Percentiles rank a stretch among this genome's conserved stretches.
Evolutionary conservation across 2,888 invertebrate genomes (phyloP).

Genomic region (Spatulosminthurus flaviceps): DNA sequence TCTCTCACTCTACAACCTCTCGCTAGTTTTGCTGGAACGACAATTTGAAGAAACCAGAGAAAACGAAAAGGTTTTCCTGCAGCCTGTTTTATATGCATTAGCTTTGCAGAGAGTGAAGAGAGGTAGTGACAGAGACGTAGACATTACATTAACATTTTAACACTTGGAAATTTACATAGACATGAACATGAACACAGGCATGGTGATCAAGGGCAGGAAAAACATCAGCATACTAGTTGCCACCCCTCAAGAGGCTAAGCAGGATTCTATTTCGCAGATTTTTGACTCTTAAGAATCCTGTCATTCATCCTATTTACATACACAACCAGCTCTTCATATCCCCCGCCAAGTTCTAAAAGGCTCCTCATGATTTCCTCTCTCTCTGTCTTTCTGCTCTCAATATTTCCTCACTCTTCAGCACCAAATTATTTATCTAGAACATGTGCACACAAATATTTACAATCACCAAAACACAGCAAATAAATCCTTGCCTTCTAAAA

Average conservation of each 20-base stretch:
- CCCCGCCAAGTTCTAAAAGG: conserved; percentile 11
- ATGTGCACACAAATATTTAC: background rate
- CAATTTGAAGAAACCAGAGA: background rate
- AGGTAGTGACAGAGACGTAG: conserved; percentile 41
- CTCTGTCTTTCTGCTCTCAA: conserved; percentile 6
- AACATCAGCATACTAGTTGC: conserved; percentile 32
- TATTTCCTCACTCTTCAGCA: conserved; percentile 9
- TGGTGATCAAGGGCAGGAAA: conserved; percentile 30
- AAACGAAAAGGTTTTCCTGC: conserved; percentile 22
- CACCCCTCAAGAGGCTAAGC: conserved; percentile 30
- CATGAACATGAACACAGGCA: conserved; percentile 31
- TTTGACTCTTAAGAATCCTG: conserved; percentile 28
- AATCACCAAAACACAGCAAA: background rate
- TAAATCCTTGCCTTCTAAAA: too few species aligned
- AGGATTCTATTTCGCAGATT: conserved; percentile 30
- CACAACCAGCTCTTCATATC: conserved; percentile 10
- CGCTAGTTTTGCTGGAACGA: background rate
- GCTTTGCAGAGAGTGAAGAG: conserved; percentile 21
- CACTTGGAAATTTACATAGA: conserved; percentile 43
- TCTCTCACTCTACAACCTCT: background rate
- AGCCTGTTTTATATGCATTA: conserved; percentile 26
- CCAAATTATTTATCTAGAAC: background rate
- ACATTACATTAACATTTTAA: conserved; percentile 46
- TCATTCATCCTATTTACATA: conserved; percentile 25
- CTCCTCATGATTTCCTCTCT: conserved; percentile 18